Base-by-base conservation (phyloP, 1,140 invertebrate species). In the Cydia amplana region DNA sequence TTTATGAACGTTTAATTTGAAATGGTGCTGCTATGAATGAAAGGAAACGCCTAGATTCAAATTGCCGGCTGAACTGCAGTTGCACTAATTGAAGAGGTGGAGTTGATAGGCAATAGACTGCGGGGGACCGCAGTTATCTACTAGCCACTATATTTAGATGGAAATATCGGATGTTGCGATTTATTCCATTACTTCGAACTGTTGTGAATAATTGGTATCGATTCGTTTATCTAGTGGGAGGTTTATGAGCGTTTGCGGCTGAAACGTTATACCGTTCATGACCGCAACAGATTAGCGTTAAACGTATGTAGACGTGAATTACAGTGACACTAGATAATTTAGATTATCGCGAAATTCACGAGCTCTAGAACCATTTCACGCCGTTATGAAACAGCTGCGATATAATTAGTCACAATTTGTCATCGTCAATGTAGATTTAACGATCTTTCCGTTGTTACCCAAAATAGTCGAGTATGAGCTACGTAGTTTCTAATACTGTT, bases 31-130 rank as follows among this genome's bases (percentile, higher is more conserved):
- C 75, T 77, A 79, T 73, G 49, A 78, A 79, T 80, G 77, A 83
- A 83, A 85, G 83, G 82, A 87, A 82, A 75, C 79, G 20, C 73
- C 70, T 80, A 79, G 78, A 87, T 85, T 81, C 78, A 87, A 84
- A 87, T 87, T 83, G 82, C 77, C 75, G 73, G 67, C 63, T 81
- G 18, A 82, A 81, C 80, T 83, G 82, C 82, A 84, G 76, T 82
- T 82, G 82, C 79, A 82, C 85, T 86, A 84, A 87, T 83, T 84
- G 85, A 73, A 78, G 80, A 82, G 80, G 78, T 82, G 74, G 79
- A 84, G 78, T 75, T 73, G 73, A 79, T 76, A 79, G 72, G 49
- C 73, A 74, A 81, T 83, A 79, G 77, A 77, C 79, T 74, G 74
- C 76, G 49, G 82, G 82, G 81, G 82, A 79, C 78, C 81, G 76